A percentile compares a stretch with the other conserved stretches of the same genome.
Conservation (phyloP, 2,797 vertebrate genomes). For the Falco cherrug region DNA sequence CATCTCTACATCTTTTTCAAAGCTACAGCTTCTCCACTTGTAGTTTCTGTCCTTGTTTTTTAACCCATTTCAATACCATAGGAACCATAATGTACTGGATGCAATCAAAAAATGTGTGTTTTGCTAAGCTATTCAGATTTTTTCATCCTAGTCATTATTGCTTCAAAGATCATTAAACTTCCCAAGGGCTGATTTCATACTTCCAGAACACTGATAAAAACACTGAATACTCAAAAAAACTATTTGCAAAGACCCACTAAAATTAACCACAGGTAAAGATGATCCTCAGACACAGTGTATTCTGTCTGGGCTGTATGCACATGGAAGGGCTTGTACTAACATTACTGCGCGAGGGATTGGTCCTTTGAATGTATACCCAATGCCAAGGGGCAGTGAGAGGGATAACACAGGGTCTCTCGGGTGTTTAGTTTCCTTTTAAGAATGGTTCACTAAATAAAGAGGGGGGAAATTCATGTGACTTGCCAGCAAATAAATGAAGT, state of each 20-base stretch:
- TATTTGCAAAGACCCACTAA: neutral
- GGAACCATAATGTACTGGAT: neutral
- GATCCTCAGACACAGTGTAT: neutral
- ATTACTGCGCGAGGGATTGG: neutral
- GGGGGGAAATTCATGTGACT: slow-evolving; percentile 15
- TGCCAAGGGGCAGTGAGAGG: neutral
- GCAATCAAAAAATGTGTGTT: neutral
- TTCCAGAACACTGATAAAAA: neutral
- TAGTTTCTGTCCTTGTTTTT: neutral
- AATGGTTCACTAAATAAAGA: slow-evolving; percentile 22
- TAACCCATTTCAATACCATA: neutral
- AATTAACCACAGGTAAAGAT: neutral
- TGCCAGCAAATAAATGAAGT: slow-evolving; percentile 33
- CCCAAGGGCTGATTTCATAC: neutral
- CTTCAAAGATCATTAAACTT: neutral
- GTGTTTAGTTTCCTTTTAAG: neutral
- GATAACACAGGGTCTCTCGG: neutral
- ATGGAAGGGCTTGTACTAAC: neutral
- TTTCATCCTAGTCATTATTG: neutral
- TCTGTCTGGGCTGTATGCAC: neutral
- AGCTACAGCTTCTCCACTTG: neutral
- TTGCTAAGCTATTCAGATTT: neutral
- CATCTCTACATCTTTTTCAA: neutral
- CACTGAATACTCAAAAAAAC: neutral
- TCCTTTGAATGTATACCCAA: neutral